Conservation (phyloP, 2,113 vertebrate species). For the Etheostoma cragini region DNA sequence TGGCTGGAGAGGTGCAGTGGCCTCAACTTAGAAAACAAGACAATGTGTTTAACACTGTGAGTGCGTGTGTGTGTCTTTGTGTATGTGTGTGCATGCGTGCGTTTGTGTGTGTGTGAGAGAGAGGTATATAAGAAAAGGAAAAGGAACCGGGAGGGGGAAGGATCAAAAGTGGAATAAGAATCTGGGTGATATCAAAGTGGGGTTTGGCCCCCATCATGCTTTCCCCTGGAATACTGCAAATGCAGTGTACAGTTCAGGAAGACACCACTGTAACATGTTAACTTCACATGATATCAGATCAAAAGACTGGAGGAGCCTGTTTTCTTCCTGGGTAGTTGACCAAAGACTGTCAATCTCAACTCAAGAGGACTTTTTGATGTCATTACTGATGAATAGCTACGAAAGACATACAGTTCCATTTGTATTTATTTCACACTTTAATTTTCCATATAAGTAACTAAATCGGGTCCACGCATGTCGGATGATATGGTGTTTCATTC, state of each 20-base stretch:
- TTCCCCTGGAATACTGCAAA: conserved; percentile 39
- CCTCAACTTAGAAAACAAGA: conserved; percentile 40
- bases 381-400: conserved; percentile 25
- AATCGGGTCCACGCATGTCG: conserved; percentile 13
- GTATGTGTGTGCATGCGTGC: no score
- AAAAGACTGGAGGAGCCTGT: not conserved
- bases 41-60: conserved; percentile 1
- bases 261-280: conserved; percentile 7
- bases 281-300: conserved; percentile 42
- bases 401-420: conserved; percentile 29
- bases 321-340: not conserved
- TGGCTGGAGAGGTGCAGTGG: conserved; percentile 27
- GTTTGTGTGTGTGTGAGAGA: conserved; percentile 7
- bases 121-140: conserved; percentile 42
- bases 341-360: not conserved
- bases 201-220: conserved; percentile 16
- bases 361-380: conserved; percentile 28
- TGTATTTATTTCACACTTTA: conserved; percentile 3
- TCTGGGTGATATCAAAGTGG: conserved; percentile 55
- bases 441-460: conserved; percentile 16
- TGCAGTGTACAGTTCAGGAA: not conserved
- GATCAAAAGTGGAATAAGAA: conserved; percentile 64
- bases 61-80: conserved; percentile 9
- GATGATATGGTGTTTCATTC: conserved; percentile 33
- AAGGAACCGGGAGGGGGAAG: not conserved